Percentiles rank a stretch among this genome's conserved stretches.
Evolutionary conservation across 2,797 vertebrate genomes (phyloP).

Genomic region (Xiphophorus birchmanni): DNA sequence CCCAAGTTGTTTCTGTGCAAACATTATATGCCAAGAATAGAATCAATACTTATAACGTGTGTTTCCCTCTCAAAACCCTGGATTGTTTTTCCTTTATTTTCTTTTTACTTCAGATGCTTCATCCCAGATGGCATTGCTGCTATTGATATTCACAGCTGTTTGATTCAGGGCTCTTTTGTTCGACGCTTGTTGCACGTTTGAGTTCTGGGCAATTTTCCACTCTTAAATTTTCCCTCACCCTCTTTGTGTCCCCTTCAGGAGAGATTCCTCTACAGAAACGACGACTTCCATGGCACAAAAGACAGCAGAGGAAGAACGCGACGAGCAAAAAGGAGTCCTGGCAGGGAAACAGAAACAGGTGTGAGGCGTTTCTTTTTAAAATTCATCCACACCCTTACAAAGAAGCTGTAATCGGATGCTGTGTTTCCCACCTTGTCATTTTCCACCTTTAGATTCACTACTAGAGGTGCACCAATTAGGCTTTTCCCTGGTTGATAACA

Average conservation of each 20-base stretch:
- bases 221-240: constrained; percentile 16
- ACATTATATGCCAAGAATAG: constrained; percentile 66
- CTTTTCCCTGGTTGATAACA: neutral
- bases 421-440: neutral
- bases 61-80: constrained; percentile 52
- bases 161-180: neutral
- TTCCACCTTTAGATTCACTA: constrained; percentile 4
- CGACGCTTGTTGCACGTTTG: constrained; percentile 5
- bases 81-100: constrained; percentile 38
- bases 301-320: constrained; percentile 82
- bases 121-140: constrained; percentile 24
- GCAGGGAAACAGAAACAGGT: constrained; percentile 77
- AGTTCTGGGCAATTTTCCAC: constrained; percentile 22
- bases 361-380: constrained; percentile 15
- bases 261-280: constrained; percentile 83
- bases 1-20: constrained; percentile 71
- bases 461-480: neutral
- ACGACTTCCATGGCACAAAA: constrained; percentile 79
- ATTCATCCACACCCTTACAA: constrained; percentile 2
- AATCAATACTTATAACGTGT: constrained; percentile 54
- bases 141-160: constrained; percentile 19
- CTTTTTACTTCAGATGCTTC: constrained; percentile 29
- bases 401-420: constrained; percentile 1
- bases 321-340: constrained; percentile 89
- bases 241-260: constrained; percentile 77